phyloP scores from a whole-genome alignment of 2,113 vertebrate species.

The Jacana jacana region DNA sequence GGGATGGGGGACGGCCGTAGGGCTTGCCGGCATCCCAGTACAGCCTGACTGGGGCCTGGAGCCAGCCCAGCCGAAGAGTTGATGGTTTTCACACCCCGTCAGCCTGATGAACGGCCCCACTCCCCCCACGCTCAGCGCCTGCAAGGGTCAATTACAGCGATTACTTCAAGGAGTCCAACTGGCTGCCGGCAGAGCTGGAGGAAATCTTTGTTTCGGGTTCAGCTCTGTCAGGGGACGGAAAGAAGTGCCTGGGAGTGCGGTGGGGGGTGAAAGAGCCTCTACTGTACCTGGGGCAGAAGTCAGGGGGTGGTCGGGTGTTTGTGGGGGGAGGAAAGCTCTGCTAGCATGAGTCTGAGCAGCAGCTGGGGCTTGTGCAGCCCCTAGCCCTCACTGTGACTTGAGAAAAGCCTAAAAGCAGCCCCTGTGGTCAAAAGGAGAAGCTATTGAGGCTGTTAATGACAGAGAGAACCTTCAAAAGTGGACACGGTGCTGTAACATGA shows the following conservation, averaged over 20 bases:
- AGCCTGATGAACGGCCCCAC: background rate
- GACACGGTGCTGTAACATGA: background rate
- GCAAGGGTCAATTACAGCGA: slow-evolving; percentile 62
- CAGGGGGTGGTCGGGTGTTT: background rate
- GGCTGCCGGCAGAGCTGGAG: slow-evolving; percentile 16
- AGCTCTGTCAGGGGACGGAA: slow-evolving; percentile 8
- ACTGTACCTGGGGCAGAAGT: background rate
- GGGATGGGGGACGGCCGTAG: fast-evolving
- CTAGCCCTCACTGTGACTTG: background rate
- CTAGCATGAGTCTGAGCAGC: background rate
- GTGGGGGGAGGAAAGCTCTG: background rate
- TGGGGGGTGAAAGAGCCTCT: background rate
- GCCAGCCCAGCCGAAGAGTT: background rate
- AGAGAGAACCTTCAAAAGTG: background rate
- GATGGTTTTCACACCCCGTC: slow-evolving; percentile 45
- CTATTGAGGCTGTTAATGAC: background rate
- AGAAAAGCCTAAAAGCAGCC: background rate
- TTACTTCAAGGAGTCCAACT: slow-evolving; percentile 59
- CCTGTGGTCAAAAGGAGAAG: background rate
- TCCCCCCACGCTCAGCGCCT: slow-evolving; percentile 23
- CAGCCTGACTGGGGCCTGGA: background rate
- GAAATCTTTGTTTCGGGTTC: slow-evolving; percentile 39
- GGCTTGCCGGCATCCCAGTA: background rate
- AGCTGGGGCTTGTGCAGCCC: background rate
- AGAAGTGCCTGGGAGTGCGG: background rate